These are phyloP conservation scores for Syngnathus typhle DNA, from an alignment of 2,113 vertebrate genomes.

Conservation along the genomic window DNA sequence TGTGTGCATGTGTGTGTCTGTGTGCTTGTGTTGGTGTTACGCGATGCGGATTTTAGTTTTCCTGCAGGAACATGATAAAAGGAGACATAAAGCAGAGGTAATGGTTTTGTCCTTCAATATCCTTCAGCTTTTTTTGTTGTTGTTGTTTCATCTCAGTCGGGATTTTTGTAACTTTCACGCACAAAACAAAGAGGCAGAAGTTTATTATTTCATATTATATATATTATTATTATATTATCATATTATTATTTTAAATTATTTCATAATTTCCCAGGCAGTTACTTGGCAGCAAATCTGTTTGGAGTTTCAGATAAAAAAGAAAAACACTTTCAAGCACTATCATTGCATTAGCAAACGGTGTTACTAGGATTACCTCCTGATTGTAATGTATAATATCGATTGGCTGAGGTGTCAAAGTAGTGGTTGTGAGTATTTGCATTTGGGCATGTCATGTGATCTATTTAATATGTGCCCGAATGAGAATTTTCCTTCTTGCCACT, in stretches of 20 bases:
- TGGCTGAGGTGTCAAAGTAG: too few species aligned
- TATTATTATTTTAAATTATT: too few species aligned
- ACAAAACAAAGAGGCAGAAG: neutral
- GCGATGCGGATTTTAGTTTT: slow-evolving; percentile 71
- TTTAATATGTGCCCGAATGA: too few species aligned
- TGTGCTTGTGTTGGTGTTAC: neutral
- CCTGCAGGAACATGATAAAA: slow-evolving; percentile 71
- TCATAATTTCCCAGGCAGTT: neutral
- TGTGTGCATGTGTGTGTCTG: slow-evolving; percentile 9
- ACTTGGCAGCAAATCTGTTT: neutral
- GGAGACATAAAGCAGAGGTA: slow-evolving; percentile 67
- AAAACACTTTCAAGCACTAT: neutral
- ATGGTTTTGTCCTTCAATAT: slow-evolving; percentile 23
- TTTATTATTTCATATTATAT: neutral
- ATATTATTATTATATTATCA: too few species aligned
- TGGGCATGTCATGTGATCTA: too few species aligned
- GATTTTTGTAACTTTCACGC: neutral
- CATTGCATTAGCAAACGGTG: neutral
- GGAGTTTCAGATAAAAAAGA: neutral
- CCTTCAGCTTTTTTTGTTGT: neutral
- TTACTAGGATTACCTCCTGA: neutral
- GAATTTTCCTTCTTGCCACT: too few species aligned
- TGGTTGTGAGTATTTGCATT: too few species aligned
- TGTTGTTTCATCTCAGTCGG: neutral
- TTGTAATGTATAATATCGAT: neutral